Conservation (phyloP, 2,113 vertebrate species). For the Brienomyrus longianalis region DNA sequence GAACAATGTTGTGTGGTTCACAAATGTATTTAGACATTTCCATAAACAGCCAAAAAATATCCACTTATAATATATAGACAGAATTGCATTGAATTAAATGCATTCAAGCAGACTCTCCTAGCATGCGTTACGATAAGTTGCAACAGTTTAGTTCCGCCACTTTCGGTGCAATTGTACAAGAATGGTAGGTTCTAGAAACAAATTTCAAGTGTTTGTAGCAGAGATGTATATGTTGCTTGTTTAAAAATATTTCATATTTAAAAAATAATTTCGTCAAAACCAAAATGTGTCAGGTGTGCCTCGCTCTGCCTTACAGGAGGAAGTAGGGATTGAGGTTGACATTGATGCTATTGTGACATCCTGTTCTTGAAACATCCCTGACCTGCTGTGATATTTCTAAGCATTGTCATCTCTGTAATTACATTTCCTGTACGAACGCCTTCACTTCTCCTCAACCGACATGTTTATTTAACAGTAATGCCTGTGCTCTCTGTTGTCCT, state of each 20-base stretch:
- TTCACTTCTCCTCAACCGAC: neutral
- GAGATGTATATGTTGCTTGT: neutral
- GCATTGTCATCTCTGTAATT: neutral
- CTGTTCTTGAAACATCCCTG: neutral
- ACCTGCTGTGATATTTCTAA: neutral
- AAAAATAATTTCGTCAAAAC: neutral
- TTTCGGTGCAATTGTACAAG: neutral
- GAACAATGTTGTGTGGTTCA: neutral
- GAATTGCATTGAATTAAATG: neutral
- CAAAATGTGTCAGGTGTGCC: neutral
- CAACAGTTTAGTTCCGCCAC: neutral
- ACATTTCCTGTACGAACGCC: neutral
- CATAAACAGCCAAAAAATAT: neutral
- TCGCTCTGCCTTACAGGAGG: neutral
- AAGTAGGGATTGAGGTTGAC: neutral
- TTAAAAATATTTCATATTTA: neutral
- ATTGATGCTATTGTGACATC: neutral
- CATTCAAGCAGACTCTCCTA: neutral
- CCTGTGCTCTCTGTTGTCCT: neutral
- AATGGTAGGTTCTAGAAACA: neutral
- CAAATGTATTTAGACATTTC: neutral
- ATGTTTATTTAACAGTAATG: neutral
- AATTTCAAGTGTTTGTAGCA: neutral
- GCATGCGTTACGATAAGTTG: neutral
- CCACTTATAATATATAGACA: neutral